Percentiles rank a stretch among this genome's conserved stretches.
phyloP scores from a whole-genome alignment of 2,113 vertebrate species.

The Thinocorus orbignyianus region DNA sequence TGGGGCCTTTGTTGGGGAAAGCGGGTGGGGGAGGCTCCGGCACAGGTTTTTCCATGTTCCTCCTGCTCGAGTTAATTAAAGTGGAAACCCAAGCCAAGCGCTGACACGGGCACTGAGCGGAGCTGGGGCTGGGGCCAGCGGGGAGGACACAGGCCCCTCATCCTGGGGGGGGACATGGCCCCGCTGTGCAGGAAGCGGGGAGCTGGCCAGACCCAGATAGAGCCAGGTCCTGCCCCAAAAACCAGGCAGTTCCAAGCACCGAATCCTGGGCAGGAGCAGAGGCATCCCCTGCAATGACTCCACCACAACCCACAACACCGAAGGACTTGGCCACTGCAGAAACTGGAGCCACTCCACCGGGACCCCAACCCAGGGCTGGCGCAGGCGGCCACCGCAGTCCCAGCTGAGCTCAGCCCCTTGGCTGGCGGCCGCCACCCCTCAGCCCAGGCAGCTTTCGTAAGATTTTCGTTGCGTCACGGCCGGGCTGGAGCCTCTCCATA shows the following conservation, averaged over 20 bases:
- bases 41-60: slow-evolving; percentile 57
- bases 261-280: neutral
- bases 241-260: fast-evolving
- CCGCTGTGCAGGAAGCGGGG: neutral
- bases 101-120: neutral
- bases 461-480: slow-evolving; percentile 31
- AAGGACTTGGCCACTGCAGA: neutral
- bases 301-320: neutral
- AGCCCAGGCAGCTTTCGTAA: neutral
- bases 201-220: neutral
- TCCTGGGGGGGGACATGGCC: neutral
- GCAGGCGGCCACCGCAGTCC: neutral
- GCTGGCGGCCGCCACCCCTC: neutral
- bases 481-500: neutral
- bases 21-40: slow-evolving; percentile 20
- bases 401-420: neutral
- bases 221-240: neutral
- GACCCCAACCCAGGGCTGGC: neutral
- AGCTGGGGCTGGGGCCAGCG: neutral
- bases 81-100: slow-evolving; percentile 11
- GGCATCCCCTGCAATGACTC: neutral
- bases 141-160: neutral
- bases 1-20: slow-evolving; percentile 57
- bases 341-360: neutral
- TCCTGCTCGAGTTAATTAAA: slow-evolving; percentile 58